Base-by-base conservation (phyloP, 1,140 invertebrate genomes). In the Drosophila nannoptera region DNA sequence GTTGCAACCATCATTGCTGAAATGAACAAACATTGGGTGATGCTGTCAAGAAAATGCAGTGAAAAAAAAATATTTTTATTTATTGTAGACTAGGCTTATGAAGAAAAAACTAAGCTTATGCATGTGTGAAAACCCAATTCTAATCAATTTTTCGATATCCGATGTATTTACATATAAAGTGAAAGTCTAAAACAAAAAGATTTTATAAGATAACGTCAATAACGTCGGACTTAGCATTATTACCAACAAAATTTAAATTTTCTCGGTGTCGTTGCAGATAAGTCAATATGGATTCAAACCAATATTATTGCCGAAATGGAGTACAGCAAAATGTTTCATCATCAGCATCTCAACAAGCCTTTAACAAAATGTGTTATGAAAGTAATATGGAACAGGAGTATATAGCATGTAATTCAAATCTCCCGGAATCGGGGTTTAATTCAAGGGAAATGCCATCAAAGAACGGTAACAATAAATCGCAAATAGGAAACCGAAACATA, bases 251-350 rank as follows among this genome's bases (percentile, higher is more conserved):
- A 22, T 2, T 12, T 54, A 36, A 22, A 36, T 35, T 54, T 55
- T 35, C n/a, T 14, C 12, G 9, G 11, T 54, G 42, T 53, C 7
- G 48, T 12, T 60, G 31, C 14, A 54, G 62, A 42, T 61, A 53
- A 45, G 60, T 59, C 49, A 86, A 77, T 32, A 88, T 88, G 87
- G 87, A 88, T 64, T 43, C 87, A 49, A 88, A 87, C 50, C 87
- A 88, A 59, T 87, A 77, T 61, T 88, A 84, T 74, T 88, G 82
- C 70, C 76, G 77, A 38, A 72, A 73, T 73, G 76, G 69, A 64
- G 59, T 61, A 35, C 77, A 82, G 60, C 64, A 74, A n/a, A 71
- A 66, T 36, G 55, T 74, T 2, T 49, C 75, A 42, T 65, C 83
- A 29, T 52, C 84, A 38, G 70, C 58, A 40, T 70, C 80, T n/a